phyloP scores from a whole-genome alignment of 2,113 vertebrate species.

The Phaethornis superciliosus region DNA sequence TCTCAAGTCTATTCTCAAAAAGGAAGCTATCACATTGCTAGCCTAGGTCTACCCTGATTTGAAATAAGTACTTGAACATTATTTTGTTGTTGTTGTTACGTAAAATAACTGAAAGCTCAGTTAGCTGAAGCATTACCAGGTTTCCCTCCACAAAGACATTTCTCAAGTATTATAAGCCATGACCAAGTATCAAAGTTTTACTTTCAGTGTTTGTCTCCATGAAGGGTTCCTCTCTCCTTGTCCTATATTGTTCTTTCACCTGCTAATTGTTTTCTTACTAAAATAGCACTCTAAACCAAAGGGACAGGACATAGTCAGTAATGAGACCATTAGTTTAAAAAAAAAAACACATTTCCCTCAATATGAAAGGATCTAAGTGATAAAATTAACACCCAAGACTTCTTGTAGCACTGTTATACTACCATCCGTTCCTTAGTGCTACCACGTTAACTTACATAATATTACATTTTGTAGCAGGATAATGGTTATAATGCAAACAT shows the following conservation, averaged over 20 bases:
- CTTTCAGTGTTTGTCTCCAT: neutral
- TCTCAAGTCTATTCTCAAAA: neutral
- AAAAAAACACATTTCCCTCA: neutral
- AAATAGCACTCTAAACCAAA: slow-evolving; percentile 58
- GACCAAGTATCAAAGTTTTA: neutral
- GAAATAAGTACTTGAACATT: neutral
- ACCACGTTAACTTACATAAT: neutral
- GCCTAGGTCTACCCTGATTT: neutral
- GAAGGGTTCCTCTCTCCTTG: slow-evolving; percentile 59
- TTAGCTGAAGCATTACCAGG: neutral
- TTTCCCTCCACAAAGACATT: neutral
- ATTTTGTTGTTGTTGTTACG: neutral
- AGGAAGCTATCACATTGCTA: neutral
- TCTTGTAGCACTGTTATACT: neutral
- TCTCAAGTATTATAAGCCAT: neutral
- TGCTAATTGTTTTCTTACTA: slow-evolving; percentile 58
- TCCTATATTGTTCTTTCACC: slow-evolving; percentile 49
- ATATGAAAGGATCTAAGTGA: neutral
- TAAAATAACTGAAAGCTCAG: neutral
- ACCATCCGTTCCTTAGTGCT: neutral
- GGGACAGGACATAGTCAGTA: slow-evolving; percentile 45
- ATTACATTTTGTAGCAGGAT: neutral
- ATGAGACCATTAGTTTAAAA: slow-evolving; percentile 39
- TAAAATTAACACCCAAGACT: neutral
- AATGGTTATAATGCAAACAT: neutral